phyloP scores from a whole-genome alignment of 2,888 invertebrate species.

The Apamea sordens region DNA sequence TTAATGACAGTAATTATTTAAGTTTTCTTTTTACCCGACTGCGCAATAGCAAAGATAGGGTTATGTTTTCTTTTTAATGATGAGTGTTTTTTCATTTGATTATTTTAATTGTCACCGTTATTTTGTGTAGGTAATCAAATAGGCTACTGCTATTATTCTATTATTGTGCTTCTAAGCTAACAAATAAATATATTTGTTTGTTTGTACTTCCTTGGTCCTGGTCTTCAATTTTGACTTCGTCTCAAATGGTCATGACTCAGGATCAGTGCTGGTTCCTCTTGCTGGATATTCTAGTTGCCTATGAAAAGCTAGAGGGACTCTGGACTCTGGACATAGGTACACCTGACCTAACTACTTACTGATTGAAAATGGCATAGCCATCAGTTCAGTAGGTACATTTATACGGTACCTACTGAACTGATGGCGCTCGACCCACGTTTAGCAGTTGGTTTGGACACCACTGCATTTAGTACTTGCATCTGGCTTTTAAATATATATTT shows the following conservation, averaged over 20 bases:
- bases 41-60: not conserved
- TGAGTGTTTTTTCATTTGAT: slow-evolving; percentile 16
- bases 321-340: not conserved
- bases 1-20: slow-evolving; percentile 68
- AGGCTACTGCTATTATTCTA: not conserved
- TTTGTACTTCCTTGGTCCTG: not conserved
- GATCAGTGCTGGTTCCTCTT: not conserved
- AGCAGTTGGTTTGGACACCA: not conserved
- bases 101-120: slow-evolving; percentile 36
- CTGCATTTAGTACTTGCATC: not conserved
- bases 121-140: not conserved
- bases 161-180: not conserved
- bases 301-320: not conserved
- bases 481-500: not conserved
- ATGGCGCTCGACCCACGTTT: not conserved
- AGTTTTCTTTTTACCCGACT: not conserved
- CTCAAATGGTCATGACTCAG: not conserved
- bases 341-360: not conserved
- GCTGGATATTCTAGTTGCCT: not conserved
- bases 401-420: not conserved
- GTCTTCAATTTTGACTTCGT: not conserved
- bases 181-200: slow-evolving; percentile 3
- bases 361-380: not conserved
- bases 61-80: slow-evolving; percentile 7
- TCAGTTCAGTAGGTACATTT: too few species aligned